A percentile compares a stretch with the other conserved stretches of the same genome.
These are phyloP conservation scores for Heteromurus nitidus DNA, from an alignment of 2,888 invertebrate species.

Conservation along the genomic window DNA sequence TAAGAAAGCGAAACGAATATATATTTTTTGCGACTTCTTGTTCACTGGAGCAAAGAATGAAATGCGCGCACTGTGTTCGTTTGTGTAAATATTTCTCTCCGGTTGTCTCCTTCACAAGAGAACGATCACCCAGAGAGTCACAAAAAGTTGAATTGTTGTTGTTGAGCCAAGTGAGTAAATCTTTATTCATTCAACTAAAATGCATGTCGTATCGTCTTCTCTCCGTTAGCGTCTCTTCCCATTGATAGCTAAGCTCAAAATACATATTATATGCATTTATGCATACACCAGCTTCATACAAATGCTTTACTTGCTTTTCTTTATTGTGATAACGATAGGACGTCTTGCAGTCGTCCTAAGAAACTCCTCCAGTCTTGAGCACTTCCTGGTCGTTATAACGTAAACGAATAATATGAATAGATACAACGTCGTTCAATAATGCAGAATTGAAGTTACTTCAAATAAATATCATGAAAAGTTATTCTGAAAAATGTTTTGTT, in stretches of 20 bases:
- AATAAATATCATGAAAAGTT: too few species aligned
- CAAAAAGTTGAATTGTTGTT: constrained; percentile 48
- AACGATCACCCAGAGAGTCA: constrained; percentile 54
- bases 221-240: not conserved
- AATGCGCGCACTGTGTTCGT: constrained; percentile 37
- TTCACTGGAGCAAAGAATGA: constrained; percentile 40
- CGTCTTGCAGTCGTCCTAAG: too few species aligned
- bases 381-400: too few species aligned
- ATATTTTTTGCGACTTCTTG: constrained; percentile 23
- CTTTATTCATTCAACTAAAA: constrained; percentile 46
- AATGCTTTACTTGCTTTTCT: not conserved
- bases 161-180: constrained; percentile 47
- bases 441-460: too few species aligned
- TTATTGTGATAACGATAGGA: constrained; percentile 22
- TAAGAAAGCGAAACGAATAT: not conserved
- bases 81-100: constrained; percentile 7
- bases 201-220: not conserved
- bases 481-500: too few species aligned
- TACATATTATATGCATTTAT: not conserved
- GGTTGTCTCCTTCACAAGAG: constrained; percentile 36
- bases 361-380: not conserved
- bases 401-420: too few species aligned
- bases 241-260: not conserved
- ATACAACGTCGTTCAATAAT: too few species aligned
- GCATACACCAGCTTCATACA: not conserved